These are phyloP conservation scores for Todiramphus saurophagus DNA, from an alignment of 2,113 vertebrate genomes.

Conservation along the genomic window DNA sequence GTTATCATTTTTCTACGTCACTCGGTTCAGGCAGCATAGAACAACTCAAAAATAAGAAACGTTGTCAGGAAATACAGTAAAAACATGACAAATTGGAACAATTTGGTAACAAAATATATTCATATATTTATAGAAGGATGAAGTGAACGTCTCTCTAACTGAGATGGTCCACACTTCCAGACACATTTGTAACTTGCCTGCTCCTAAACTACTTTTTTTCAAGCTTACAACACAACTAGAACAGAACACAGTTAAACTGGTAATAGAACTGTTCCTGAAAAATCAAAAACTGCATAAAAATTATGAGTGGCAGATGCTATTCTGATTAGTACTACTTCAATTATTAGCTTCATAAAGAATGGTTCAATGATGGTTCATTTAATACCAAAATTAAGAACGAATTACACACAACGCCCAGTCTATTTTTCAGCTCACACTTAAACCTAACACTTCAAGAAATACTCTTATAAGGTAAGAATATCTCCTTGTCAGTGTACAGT, in stretches of 20 bases:
- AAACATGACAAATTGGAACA: not conserved
- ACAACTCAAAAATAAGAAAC: not conserved
- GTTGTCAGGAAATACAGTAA: not conserved
- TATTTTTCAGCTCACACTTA: not conserved
- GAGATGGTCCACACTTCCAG: not conserved
- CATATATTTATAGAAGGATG: not conserved
- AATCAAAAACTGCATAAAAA: slow-evolving; percentile 60
- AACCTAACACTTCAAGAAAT: not conserved
- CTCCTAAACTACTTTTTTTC: not conserved
- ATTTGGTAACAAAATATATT: not conserved
- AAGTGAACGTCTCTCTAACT: not conserved
- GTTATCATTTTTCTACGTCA: not conserved
- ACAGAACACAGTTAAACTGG: not conserved
- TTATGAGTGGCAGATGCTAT: slow-evolving; percentile 9
- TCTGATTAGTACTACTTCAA: slow-evolving; percentile 4
- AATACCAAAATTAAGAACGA: not conserved
- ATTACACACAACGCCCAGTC: not conserved
- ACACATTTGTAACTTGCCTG: not conserved
- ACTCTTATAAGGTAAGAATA: not conserved
- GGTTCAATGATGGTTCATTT: not conserved
- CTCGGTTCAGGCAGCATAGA: not conserved
- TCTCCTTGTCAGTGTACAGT: not conserved
- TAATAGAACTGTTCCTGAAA: slow-evolving; percentile 53
- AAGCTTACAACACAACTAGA: not conserved
- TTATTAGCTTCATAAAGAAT: not conserved